phyloP scores from a whole-genome alignment of 1,140 invertebrate genomes.

The Heliconius eleuchia region DNA sequence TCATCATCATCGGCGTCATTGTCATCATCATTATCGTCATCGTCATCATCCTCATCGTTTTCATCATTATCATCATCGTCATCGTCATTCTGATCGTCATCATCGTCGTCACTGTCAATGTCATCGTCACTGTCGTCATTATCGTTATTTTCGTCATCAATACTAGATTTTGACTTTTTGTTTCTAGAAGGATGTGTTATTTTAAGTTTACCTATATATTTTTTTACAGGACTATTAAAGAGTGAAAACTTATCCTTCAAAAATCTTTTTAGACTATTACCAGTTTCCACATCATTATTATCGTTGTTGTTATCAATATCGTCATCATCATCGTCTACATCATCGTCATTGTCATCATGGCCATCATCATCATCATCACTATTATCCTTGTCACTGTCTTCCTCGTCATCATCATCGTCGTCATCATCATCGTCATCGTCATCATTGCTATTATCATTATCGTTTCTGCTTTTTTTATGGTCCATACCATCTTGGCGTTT shows the following conservation, averaged over 20 bases:
- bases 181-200: neutral
- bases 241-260: conserved; percentile 18
- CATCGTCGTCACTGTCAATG: conserved; percentile 70
- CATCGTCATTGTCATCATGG: conserved; percentile 70
- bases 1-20: conserved; percentile 76
- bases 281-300: conserved; percentile 76
- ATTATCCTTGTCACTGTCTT: conserved; percentile 78
- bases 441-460: conserved; percentile 76
- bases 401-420: conserved; percentile 65
- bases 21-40: conserved; percentile 79
- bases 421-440: conserved; percentile 76
- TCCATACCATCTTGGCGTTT: conserved; percentile 54
- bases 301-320: conserved; percentile 37
- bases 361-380: conserved; percentile 60
- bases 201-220: neutral
- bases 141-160: conserved; percentile 65
- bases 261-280: conserved; percentile 32
- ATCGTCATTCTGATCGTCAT: conserved; percentile 73
- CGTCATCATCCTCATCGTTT: conserved; percentile 80
- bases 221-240: conserved; percentile 18
- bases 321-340: conserved; percentile 31
- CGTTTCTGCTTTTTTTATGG: conserved; percentile 49
- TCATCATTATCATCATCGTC: conserved; percentile 80
- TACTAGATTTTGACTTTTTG: neutral
- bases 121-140: conserved; percentile 78